phyloP scores from a whole-genome alignment of 1,140 invertebrate species.

The Cepaea nemoralis region DNA sequence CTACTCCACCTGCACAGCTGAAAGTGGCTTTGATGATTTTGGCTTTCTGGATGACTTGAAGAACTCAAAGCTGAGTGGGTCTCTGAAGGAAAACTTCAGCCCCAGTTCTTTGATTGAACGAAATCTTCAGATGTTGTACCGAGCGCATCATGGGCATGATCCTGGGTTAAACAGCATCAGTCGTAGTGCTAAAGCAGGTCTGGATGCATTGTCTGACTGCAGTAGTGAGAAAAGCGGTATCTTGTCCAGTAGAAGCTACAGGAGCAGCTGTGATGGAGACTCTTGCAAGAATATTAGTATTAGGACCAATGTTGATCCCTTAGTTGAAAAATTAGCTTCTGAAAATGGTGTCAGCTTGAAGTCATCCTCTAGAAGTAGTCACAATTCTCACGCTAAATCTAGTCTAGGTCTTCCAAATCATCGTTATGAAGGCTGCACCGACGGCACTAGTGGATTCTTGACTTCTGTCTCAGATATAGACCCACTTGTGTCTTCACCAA shows the following conservation, averaged over 20 bases:
- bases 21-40: constrained; percentile 48
- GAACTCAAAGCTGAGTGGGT: constrained; percentile 39
- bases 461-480: background rate
- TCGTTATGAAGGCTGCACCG: too few species aligned
- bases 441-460: background rate
- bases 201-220: constrained; percentile 26
- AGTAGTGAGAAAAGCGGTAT: constrained; percentile 33
- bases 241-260: constrained; percentile 28
- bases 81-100: constrained; percentile 56
- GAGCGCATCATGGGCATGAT: constrained; percentile 30
- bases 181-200: constrained; percentile 8
- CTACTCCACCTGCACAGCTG: constrained; percentile 49
- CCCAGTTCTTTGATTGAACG: constrained; percentile 54
- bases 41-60: constrained; percentile 26
- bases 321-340: constrained; percentile 21
- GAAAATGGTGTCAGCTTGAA: background rate
- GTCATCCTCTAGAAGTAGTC: constrained; percentile 7
- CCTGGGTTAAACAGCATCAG: constrained; percentile 31
- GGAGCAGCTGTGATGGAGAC: constrained; percentile 27
- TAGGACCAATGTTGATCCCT: constrained; percentile 33
- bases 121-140: constrained; percentile 40
- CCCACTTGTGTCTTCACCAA: background rate
- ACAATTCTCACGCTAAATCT: constrained; percentile 15
- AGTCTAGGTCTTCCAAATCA: constrained; percentile 5
- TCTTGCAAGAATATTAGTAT: background rate